Evolutionary conservation across 2,888 invertebrate species (phyloP), one percentile per base, ranked within the genome.

Genomic region (Cenopis cana): DNA sequence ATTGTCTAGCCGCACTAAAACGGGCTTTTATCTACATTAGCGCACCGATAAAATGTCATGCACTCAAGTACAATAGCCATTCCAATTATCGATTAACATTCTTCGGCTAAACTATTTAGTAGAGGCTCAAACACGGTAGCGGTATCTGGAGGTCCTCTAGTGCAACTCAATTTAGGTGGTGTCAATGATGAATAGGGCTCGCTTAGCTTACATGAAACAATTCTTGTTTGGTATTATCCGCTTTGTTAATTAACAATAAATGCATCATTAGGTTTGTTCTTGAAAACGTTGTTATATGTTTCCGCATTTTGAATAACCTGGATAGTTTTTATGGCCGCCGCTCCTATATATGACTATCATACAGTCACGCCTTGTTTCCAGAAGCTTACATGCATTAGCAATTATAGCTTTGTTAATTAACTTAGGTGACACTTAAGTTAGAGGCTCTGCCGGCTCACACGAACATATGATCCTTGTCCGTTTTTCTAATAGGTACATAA

Each of bases 171-270:
- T 70, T 67, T 52, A 66, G 36, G 24, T 46, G 49, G 62, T 70
- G 55, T 67, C 46, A 59, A 57, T 73, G 67, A 73, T 70, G 38
- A 67, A 70, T 73, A 49, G 46, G 55, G 60, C 17, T 33, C 55
- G 50, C n/a, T n/a, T n/a, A n/a, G n/a, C n/a, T n/a, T 62, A 62
- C 52, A 56, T 54, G 67, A 73, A 73, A 73, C 73, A 73, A 73
- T 67, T 57, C 67, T 52, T 67, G 67, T 73, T 69, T 66, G 73
- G 73, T 49, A 52, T 66, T 73, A 56, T 36, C 33, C 18, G 14
- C 46, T 3, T 29, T 11, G 36, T 46, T 66, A 65, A 60, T 66
- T 60, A 54, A 17, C 14, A 60, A 66, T 68, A 59, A 50, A 60
- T 70, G 55, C 57, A 69, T 65, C 64, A 65, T 57, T 69, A 46